Conservation (phyloP, 1,140 invertebrate genomes). For the Polypedilum pembai region DNA sequence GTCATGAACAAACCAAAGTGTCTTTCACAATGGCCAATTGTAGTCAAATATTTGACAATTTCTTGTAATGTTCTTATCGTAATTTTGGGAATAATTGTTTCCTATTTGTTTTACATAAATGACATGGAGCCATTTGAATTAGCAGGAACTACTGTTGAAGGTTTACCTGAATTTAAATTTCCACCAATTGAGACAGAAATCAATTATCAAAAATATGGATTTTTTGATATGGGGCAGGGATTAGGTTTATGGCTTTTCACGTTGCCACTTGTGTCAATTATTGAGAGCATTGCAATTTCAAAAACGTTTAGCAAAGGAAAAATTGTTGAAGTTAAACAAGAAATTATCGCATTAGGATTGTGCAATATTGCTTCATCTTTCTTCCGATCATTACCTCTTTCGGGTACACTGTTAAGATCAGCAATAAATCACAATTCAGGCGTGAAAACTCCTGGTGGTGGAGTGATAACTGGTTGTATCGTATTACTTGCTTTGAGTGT, state of each 20-base stretch:
- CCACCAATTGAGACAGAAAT: constrained; percentile 57
- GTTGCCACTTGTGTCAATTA: constrained; percentile 66
- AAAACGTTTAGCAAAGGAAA: constrained; percentile 75
- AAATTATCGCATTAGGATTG: constrained; percentile 72
- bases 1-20: neutral
- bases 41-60: constrained; percentile 74
- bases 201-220: constrained; percentile 45
- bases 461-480: constrained; percentile 61
- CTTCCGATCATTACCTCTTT: constrained; percentile 77
- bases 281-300: constrained; percentile 76
- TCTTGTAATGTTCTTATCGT: constrained; percentile 71
- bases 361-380: constrained; percentile 82
- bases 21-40: constrained; percentile 59
- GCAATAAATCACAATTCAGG: constrained; percentile 88
- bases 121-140: constrained; percentile 53
- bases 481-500: constrained; percentile 62
- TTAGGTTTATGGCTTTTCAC: constrained; percentile 58
- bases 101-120: constrained; percentile 50
- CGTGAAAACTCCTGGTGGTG: constrained; percentile 75
- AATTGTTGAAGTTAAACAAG: constrained; percentile 72
- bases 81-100: constrained; percentile 58
- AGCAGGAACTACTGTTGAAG: constrained; percentile 55
- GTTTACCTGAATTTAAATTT: constrained; percentile 52
- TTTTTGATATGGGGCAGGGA: constrained; percentile 53
- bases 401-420: constrained; percentile 80